These are phyloP conservation scores for Drosophila melanica DNA, from an alignment of 1,140 invertebrate genomes.

Conservation along the genomic window DNA sequence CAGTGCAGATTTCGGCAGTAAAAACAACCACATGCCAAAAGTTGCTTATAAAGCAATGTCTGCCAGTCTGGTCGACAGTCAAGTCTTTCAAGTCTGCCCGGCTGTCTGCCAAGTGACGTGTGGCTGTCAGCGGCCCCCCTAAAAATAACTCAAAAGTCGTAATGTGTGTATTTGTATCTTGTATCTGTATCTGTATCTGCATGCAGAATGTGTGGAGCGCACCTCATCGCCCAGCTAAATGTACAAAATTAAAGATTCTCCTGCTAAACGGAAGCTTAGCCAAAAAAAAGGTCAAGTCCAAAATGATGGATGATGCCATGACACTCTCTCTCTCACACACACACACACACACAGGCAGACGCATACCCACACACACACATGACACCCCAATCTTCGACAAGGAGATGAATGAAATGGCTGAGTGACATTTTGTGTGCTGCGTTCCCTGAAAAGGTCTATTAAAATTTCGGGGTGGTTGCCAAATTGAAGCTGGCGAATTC, in stretches of 20 bases:
- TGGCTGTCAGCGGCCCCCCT: constrained; percentile 41
- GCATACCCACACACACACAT: constrained; percentile 13
- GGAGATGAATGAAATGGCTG: constrained; percentile 71
- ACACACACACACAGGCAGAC: constrained; percentile 19
- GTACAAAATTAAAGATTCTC: constrained; percentile 76
- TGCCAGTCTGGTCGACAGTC: neutral
- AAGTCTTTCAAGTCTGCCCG: constrained; percentile 3
- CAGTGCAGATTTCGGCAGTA: constrained; percentile 54
- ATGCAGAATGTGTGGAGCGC: constrained; percentile 56
- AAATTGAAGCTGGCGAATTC: constrained; percentile 8
- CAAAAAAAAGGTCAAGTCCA: constrained; percentile 83
- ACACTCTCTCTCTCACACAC: constrained; percentile 52
- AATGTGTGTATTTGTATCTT: constrained; percentile 36
- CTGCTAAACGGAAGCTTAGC: constrained; percentile 73
- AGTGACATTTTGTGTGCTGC: constrained; percentile 67
- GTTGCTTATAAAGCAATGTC: constrained; percentile 8
- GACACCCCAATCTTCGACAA: constrained; percentile 33
- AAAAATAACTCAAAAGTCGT: constrained; percentile 40
- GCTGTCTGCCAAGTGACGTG: constrained; percentile 37
- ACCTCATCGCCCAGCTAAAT: constrained; percentile 64
- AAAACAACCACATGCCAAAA: constrained; percentile 8
- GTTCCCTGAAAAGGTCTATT: constrained; percentile 47
- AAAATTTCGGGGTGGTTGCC: constrained; percentile 47
- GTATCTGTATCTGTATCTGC: constrained; percentile 21
- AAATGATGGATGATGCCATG: constrained; percentile 83